phyloP scores from a whole-genome alignment of 2,797 vertebrate species.

The Rhinatrema bivittatum region DNA sequence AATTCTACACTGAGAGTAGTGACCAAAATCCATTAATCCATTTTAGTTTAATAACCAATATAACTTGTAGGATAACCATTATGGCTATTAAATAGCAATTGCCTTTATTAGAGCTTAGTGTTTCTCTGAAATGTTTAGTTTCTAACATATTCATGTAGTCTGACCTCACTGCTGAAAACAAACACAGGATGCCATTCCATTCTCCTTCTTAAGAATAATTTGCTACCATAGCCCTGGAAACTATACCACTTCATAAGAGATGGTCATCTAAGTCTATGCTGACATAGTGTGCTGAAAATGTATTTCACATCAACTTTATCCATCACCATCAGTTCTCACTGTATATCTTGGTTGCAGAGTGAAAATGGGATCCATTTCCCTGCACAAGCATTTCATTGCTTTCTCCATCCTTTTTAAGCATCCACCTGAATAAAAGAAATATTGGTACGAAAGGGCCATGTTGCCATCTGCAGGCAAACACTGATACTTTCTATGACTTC shows the following conservation, averaged over 20 bases:
- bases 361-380: constrained; percentile 45
- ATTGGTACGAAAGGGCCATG: constrained; percentile 17
- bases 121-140: too few relatives aligned
- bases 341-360: constrained; percentile 36
- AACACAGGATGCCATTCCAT: not conserved
- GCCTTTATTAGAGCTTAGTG: too few relatives aligned
- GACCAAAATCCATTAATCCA: too few relatives aligned
- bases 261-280: constrained; percentile 16
- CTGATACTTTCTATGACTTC: not conserved
- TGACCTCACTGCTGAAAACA: not conserved
- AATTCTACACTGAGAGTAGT: too few relatives aligned
- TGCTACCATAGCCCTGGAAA: not conserved
- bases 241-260: not conserved
- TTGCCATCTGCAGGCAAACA: constrained; percentile 32
- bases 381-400: constrained; percentile 41
- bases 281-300: constrained; percentile 29
- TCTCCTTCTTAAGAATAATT: not conserved
- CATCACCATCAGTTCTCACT: constrained; percentile 33
- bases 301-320: constrained; percentile 37
- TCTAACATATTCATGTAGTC: not conserved
- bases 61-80: too few relatives aligned
- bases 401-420: constrained; percentile 29
- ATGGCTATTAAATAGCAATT: too few relatives aligned
- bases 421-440: constrained; percentile 19
- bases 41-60: too few relatives aligned